Percentiles rank a stretch among this genome's conserved stretches.
Conservation (phyloP, 2,113 vertebrate genomes). For the Pteropus alecto region DNA sequence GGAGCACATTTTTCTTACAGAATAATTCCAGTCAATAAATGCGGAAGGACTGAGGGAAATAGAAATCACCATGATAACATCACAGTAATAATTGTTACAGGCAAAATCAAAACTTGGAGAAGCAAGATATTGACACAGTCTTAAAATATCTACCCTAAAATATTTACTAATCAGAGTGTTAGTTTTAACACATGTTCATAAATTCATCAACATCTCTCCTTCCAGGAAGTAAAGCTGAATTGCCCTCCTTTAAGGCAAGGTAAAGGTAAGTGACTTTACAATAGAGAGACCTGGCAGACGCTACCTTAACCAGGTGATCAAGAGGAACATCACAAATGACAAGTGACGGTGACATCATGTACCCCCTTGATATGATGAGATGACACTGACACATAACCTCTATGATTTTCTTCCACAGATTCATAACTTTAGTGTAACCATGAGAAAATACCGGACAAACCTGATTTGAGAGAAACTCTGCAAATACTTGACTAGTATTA, state of each 20-base stretch:
- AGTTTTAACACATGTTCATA: not conserved
- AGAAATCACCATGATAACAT: not conserved
- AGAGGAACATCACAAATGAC: not conserved
- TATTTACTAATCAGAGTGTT: not conserved
- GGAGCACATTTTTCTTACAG: not conserved
- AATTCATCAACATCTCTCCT: too few species aligned
- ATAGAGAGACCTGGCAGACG: not conserved
- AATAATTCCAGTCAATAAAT: not conserved
- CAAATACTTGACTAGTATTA: not conserved
- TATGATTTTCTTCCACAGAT: not conserved
- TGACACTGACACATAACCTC: too few species aligned
- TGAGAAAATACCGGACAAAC: not conserved
- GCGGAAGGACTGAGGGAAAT: not conserved
- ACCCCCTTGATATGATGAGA: not conserved
- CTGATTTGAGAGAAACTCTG: not conserved
- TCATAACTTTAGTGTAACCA: not conserved
- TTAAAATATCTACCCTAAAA: not conserved
- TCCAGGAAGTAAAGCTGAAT: not conserved
- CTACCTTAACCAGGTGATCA: not conserved
- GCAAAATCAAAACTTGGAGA: not conserved
- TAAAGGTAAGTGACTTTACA: too few species aligned
- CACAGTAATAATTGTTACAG: fast-evolving
- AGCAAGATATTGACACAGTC: not conserved
- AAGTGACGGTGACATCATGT: not conserved
- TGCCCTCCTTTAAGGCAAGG: not conserved